Conservation (phyloP, 2,888 invertebrate species). For the Hypselothyrea guttata region DNA sequence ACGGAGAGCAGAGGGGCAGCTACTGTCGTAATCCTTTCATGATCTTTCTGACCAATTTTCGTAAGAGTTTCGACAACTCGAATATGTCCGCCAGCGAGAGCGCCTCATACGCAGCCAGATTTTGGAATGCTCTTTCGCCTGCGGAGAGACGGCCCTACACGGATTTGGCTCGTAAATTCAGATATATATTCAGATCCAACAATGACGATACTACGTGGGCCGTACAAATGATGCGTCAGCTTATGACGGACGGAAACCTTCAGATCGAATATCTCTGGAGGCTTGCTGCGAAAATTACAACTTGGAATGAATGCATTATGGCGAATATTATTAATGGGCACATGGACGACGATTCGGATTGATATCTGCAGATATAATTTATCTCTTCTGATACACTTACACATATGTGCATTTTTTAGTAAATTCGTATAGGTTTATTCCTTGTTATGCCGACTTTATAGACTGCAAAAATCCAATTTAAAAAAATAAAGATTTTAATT, state of each 20-base stretch:
- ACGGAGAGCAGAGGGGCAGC: not conserved
- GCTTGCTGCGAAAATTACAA: conserved; percentile 10
- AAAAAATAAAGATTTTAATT: too few relatives aligned
- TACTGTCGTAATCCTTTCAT: conserved; percentile 32
- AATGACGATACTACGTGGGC: conserved; percentile 19
- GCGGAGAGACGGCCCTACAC: conserved; percentile 14
- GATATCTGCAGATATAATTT: too few relatives aligned
- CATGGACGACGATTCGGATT: too few relatives aligned
- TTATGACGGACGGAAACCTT: not conserved
- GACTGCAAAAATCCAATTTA: too few relatives aligned
- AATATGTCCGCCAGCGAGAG: conserved; percentile 12
- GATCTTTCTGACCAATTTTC: conserved; percentile 27
- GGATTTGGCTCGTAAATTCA: not conserved
- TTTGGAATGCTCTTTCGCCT: conserved; percentile 18
- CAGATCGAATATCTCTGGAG: not conserved
- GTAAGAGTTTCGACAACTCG: not conserved
- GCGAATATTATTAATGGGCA: not conserved
- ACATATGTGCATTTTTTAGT: too few relatives aligned
- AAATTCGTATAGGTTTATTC: too few relatives aligned
- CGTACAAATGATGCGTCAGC: conserved; percentile 5
- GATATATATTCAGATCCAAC: conserved; percentile 23
- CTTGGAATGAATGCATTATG: conserved; percentile 27
- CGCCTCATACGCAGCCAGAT: conserved; percentile 9
- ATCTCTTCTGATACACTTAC: too few relatives aligned
- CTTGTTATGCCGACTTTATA: too few relatives aligned